Evolutionary conservation across 2,113 vertebrate species (phyloP), one percentile per base, ranked within the genome.

Genomic region (Larimichthys polyactis): DNA sequence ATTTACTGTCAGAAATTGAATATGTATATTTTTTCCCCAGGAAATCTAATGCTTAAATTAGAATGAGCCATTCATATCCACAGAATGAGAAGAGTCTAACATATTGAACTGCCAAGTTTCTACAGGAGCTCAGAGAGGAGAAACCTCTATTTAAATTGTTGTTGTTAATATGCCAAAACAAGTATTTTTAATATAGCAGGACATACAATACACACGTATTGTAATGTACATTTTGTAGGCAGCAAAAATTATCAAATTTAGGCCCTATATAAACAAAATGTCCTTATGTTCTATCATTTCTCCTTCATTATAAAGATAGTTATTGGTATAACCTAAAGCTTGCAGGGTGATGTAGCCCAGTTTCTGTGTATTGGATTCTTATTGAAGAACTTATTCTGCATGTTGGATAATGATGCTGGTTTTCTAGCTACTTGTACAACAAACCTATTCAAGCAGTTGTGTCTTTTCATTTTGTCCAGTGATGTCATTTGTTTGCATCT

Each of bases 401-500:
- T 64, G 40, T 6, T 54, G 32, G 29, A 43, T 15, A 24, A 8
- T 64, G 20, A 64, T 64, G 20, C 60, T 43, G n/a, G 5, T 14
- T 75, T 52, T 63, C 8, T 36, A 62, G 44, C 57, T 40, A 14
- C 15, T 17, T 60, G 15, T 15, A 52, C 48, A 54, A 24, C 51
- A 20, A 36, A 54, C 14, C 54, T 11, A 51, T 36, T 60, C 24
- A 49, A 49, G 20, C 32, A 5, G 16, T 17, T 36, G 60, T 62
- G 27, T 40, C 16, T 52, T 5, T 51, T 63, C 20, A 54, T 54
- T 54, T 55, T 55, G 3, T 55, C n/a, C 10, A 55, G 3, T 52
- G 59, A 64, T 64, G 20, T 75, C 6, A 40, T 58, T 62, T 63
- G 66, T 24, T 74, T 64, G 40, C 22, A 22, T 44, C 63, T 75